Evolutionary conservation across 2,888 invertebrate species (phyloP), one percentile per base, ranked within the genome.

Genomic region (Epinotia bilunana): DNA sequence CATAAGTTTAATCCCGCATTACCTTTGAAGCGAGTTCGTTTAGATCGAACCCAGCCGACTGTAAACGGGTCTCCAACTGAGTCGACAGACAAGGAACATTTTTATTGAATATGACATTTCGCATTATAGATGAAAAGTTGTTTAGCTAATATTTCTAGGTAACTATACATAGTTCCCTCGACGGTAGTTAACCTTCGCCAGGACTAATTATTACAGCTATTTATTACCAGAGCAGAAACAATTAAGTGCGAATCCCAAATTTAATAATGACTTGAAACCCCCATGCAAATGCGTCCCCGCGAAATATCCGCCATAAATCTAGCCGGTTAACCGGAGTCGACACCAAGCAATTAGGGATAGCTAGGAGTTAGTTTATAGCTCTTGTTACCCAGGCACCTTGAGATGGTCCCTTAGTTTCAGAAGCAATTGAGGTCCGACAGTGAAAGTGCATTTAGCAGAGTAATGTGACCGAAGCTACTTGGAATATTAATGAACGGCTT

Each of bases 381-480:
- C 80, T 83, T 84, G 85, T 86, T 85, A 86, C 82, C 80, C 86
- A 82, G 80, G 81, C 83, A 81, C 80, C 80, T 83, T 80, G 80
- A 83, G 84, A 81, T 80, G 82, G 79, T 77, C 72, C 77, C 80
- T 77, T 82, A 83, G 84, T 85, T 85, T 79, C 79, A 81, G 81
- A 77, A 83, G 80, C 82, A 83, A 85, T 84, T 84, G 86, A 83
- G 82, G 81, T 79, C 80, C 83, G 86, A 91, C 91, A 90, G 85
- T 81, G 88, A 88, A 91, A 90, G 87, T 91, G 90, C 92, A 92
- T 92, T 92, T 90, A 88, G 87, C 81, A 83, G 88, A 81, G 81
- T 87, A 86, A 86, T 82, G 80, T 81, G 77, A 78, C 80, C 81
- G 79, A 79, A 84, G 83, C 87, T 83, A 87, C 87, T 88, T 79